Base-by-base conservation (phyloP, 2,797 vertebrate genomes). In the Cyclopterus lumpus region DNA sequence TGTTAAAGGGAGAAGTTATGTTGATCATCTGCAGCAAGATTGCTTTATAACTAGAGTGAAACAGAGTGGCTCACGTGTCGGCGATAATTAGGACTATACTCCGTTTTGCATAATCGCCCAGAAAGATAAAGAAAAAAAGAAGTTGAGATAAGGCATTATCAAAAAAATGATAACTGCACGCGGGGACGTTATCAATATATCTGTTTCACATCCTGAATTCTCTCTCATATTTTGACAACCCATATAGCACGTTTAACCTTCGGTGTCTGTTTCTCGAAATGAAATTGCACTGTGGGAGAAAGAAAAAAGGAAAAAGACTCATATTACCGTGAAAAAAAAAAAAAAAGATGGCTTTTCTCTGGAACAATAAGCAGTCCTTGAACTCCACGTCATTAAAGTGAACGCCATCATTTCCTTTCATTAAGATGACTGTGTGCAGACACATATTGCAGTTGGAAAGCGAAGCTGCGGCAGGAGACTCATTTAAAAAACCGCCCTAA, bases 341-440 rank as follows among this genome's bases (percentile, higher is more conserved):
- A 93, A 22, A 28, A 93, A 93, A 91, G 87, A 93, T 89, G 91
- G 86, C 88, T 93, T 93, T 94, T 92, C 92, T 94, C 90, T 93
- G 91, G 87, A 93, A 94, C 93, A 94, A 94, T 93, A 93, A 94
- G 91, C 91, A 93, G 91, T 94, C 93, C 92, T 93, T 94, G 94
- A 94, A 94, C 93, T 90, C 86, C 87, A 88, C 91, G 92, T 94
- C 93, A 93, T 94, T 94, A 94, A 92, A 94, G 90, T 86, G 90
- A 93, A 93, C 88, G 89, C 93, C 91, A 94, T 93, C 94, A 93
- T 94, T 93, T 94, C 92, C 94, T 93, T 93, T 93, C 91, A 94
- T 94, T 94, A 94, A 92, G 91, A 90, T 94, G 93, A 94, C 93
- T 94, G 89, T 94, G 92, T 94, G 91, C 91, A 94, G 92, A 94